Percentiles rank a stretch among this genome's conserved stretches.
phyloP scores from a whole-genome alignment of 2,888 invertebrate species.

The Polydrusus tereticollis region DNA sequence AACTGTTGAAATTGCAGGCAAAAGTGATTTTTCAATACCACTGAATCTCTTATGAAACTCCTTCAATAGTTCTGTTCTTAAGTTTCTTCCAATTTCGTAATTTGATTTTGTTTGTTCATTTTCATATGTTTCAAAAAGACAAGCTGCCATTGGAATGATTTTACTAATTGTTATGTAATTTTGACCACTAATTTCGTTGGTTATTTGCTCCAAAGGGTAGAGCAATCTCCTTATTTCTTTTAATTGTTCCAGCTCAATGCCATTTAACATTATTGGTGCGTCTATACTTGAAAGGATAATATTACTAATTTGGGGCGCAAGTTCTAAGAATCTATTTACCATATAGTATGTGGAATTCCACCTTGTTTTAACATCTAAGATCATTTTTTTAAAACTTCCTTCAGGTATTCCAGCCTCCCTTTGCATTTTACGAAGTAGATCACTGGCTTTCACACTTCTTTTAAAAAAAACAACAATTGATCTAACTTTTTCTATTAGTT shows the following conservation, averaged over 20 bases:
- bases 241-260: too few species aligned
- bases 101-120: too few species aligned
- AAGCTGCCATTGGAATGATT: too few species aligned
- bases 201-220: too few species aligned
- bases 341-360: slow-evolving; percentile 44
- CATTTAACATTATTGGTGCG: too few species aligned
- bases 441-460: slow-evolving; percentile 37
- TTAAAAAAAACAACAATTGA: slow-evolving; percentile 34
- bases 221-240: too few species aligned
- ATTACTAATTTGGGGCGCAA: slow-evolving; percentile 8
- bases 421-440: slow-evolving; percentile 33
- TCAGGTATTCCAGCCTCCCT: slow-evolving; percentile 15
- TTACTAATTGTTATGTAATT: too few species aligned
- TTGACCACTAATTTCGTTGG: too few species aligned
- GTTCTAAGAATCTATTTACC: slow-evolving; percentile 33
- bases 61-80: background rate
- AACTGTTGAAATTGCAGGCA: slow-evolving; percentile 31
- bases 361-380: slow-evolving; percentile 39
- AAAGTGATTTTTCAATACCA: background rate
- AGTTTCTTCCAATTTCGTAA: too few species aligned
- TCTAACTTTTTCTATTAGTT: slow-evolving; percentile 26
- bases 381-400: slow-evolving; percentile 25
- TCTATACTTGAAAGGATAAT: too few species aligned
- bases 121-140: too few species aligned
- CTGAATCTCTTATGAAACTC: background rate